These are phyloP conservation scores for Theretra japonica DNA, from an alignment of 2,888 invertebrate genomes.

Conservation along the genomic window DNA sequence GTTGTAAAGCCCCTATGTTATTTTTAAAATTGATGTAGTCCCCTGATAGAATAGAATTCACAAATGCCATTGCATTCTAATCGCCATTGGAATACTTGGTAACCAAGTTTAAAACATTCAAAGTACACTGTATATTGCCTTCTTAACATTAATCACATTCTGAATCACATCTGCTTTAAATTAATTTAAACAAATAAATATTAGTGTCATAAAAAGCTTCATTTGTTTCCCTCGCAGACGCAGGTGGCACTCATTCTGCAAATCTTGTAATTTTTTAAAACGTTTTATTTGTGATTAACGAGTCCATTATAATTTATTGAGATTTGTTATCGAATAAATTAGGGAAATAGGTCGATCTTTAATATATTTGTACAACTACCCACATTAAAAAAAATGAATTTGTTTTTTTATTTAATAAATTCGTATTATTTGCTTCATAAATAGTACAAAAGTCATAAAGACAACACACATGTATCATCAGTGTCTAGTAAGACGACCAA, in stretches of 20 bases:
- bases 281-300: no score
- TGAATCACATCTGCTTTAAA: not conserved
- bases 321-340: not conserved
- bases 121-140: no score
- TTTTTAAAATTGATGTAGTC: no score
- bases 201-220: not conserved
- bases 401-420: no score
- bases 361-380: not conserved
- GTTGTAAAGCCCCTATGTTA: no score
- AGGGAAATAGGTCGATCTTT: not conserved
- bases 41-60: no score
- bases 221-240: not conserved
- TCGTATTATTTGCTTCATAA: no score
- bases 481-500: constrained; percentile 21
- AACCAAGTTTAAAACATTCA: no score
- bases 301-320: not conserved
- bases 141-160: no score
- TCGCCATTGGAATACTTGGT: no score
- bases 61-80: no score
- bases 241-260: not conserved
- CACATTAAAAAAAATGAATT: not conserved
- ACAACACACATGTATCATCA: not conserved
- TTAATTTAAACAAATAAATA: not conserved
- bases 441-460: not conserved
- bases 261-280: not conserved